phyloP scores from a whole-genome alignment of 1,140 invertebrate genomes.

The Potamilus streckersoni region DNA sequence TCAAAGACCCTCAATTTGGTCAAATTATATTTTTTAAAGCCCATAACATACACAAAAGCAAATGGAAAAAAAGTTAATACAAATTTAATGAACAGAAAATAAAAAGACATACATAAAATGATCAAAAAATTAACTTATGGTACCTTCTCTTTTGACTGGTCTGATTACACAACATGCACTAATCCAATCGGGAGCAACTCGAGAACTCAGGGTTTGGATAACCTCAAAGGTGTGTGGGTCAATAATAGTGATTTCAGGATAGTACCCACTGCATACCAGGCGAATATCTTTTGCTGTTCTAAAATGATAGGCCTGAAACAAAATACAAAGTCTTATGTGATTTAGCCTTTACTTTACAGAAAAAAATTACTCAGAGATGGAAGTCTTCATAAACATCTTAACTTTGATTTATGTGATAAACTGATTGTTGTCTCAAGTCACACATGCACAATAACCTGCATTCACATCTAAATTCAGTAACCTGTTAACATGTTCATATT shows the following conservation, averaged over 20 bases:
- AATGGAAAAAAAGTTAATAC: too few relatives aligned
- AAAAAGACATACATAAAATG: too few relatives aligned
- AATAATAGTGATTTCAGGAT: constrained; percentile 97
- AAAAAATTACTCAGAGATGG: background rate
- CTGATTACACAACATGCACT: constrained; percentile 92
- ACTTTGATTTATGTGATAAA: too few relatives aligned
- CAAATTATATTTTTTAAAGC: too few relatives aligned
- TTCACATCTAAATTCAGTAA: too few relatives aligned
- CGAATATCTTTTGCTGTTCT: constrained; percentile 82
- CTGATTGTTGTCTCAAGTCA: too few relatives aligned
- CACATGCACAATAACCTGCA: too few relatives aligned
- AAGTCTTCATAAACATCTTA: too few relatives aligned
- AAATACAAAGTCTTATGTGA: constrained; percentile 10
- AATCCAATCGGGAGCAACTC: constrained; percentile 98
- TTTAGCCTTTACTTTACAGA: background rate
- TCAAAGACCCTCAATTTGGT: too few relatives aligned
- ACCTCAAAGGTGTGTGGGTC: constrained; percentile 96
- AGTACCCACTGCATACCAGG: constrained; percentile 95
- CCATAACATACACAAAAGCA: too few relatives aligned
- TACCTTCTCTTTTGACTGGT: constrained; percentile 74
- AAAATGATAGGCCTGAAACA: constrained; percentile 83
- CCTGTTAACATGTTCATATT: too few relatives aligned
- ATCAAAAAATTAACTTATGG: background rate
- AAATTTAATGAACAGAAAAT: too few relatives aligned
- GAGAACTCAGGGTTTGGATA: constrained; percentile 90